Base-by-base conservation (phyloP, 2,797 vertebrate genomes). In the Rhynchonycteris naso region DNA sequence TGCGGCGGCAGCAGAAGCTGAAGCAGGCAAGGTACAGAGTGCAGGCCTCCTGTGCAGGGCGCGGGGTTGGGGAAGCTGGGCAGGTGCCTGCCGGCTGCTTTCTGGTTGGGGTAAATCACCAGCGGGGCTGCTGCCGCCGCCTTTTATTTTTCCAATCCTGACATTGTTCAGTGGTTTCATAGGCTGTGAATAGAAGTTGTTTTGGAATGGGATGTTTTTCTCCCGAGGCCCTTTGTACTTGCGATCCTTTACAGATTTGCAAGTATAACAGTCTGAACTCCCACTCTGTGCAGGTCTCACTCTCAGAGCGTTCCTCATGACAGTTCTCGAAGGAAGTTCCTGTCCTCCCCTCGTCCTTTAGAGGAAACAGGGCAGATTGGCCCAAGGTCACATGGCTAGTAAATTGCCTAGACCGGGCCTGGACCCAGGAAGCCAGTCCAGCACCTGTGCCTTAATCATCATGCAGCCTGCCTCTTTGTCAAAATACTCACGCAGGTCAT, bases 1-100 rank as follows among this genome's bases (percentile, higher is more conserved):
- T 99, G 96, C 98, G 99, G 75, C 98, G 99, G 88, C 99, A 99
- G 81, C 99, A 99, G 98, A 99, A 99, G 91, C 98, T 99, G 14
- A 98, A 98, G 97, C 99, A 99, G 97, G 99, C 99, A 16, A 99
- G 98, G 99, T 99, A 97, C 90, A 99, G 97, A 33, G 33, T 28
- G 0, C 0, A 1, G 0, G 80, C 19, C 24, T 21, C 19, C 47
- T 28, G 4, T 1, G 13, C 1, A 3, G 8, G 10, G 24, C 58
- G n/a, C 6, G 19, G 78, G 9, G 5, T 26, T 30, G 2, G 8
- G 47, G 74, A 0, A 7, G 4, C 13, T 43, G 5, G 0, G 16
- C 52, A 7, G 52, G 1, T 19, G 65, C 38, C 43, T 24, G 16
- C 0, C 0, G 11, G 52, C 4, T 28, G 7, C 71, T 33, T 72